A percentile compares a stretch with the other conserved stretches of the same genome.
These are phyloP conservation scores for Suncus etruscus DNA, from an alignment of 2,113 vertebrate species.

Conservation along the genomic window DNA sequence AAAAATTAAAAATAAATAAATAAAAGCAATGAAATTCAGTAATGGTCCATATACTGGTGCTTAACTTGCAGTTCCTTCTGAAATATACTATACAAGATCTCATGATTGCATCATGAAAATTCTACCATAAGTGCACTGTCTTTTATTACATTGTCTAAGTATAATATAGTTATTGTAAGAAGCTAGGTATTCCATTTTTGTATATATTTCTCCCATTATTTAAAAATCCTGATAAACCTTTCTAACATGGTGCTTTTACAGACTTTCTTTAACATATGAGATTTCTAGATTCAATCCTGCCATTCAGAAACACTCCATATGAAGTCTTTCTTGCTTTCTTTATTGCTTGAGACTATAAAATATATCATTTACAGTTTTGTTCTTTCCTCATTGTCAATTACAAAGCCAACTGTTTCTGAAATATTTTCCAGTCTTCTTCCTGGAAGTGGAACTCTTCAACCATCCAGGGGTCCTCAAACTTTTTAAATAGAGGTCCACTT, in stretches of 20 bases:
- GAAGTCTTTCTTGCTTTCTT: background rate
- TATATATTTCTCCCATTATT: background rate
- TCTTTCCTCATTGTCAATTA: background rate
- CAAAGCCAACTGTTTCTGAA: background rate
- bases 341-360: background rate
- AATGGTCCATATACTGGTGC: background rate
- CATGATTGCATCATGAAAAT: background rate
- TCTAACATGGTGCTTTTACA: background rate
- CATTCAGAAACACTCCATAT: background rate
- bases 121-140: background rate
- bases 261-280: background rate
- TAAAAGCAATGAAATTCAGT: background rate
- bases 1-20: too few relatives aligned
- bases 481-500: too few relatives aligned
- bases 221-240: background rate
- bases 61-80: background rate
- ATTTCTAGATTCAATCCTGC: background rate
- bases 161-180: too few relatives aligned
- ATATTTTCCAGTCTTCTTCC: background rate
- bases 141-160: background rate
- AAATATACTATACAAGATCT: background rate
- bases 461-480: background rate
- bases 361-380: background rate
- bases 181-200: too few relatives aligned
- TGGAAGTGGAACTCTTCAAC: conserved; percentile 8